Evolutionary conservation across 2,797 vertebrate species (phyloP).

Genomic region (Centroberyx gerrardi): DNA sequence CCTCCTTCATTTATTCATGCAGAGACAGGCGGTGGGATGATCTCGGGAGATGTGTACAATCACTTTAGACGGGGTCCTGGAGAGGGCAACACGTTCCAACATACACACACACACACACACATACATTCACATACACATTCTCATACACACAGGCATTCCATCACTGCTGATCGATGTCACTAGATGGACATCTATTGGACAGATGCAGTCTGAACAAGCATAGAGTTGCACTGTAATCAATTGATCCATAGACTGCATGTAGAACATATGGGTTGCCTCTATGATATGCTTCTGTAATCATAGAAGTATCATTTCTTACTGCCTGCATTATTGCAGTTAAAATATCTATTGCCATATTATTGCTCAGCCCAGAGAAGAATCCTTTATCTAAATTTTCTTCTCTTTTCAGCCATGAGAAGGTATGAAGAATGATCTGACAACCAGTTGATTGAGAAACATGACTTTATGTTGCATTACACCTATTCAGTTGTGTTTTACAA

Average conservation of each 20-base stretch:
- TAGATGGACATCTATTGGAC: slow-evolving; percentile 37
- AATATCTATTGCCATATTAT: no score
- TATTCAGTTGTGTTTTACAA: slow-evolving; percentile 44
- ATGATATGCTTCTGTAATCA: not conserved
- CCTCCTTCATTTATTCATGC: slow-evolving; percentile 63
- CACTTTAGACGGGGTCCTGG: slow-evolving; percentile 52
- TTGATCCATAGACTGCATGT: slow-evolving; percentile 2
- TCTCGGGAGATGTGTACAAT: slow-evolving; percentile 51
- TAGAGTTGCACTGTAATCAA: slow-evolving; percentile 27
- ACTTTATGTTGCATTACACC: slow-evolving; percentile 9
- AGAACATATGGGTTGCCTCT: slow-evolving; percentile 5
- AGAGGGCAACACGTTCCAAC: slow-evolving; percentile 52
- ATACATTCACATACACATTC: slow-evolving; percentile 8
- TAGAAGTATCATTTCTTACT: no score
- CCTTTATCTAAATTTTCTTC: no score
- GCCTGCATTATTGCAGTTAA: no score
- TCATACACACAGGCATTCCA: slow-evolving; percentile 25
- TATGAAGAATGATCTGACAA: not conserved
- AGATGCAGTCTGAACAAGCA: slow-evolving; percentile 27
- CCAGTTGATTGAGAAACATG: not conserved
- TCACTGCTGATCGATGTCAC: slow-evolving; percentile 39
- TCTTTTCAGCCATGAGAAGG: no score
- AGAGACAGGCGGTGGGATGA: slow-evolving; percentile 51
- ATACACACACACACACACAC: slow-evolving; percentile 15
- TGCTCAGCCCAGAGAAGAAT: no score